Conservation (phyloP, 2,113 vertebrate species). For the Motacilla alba region DNA sequence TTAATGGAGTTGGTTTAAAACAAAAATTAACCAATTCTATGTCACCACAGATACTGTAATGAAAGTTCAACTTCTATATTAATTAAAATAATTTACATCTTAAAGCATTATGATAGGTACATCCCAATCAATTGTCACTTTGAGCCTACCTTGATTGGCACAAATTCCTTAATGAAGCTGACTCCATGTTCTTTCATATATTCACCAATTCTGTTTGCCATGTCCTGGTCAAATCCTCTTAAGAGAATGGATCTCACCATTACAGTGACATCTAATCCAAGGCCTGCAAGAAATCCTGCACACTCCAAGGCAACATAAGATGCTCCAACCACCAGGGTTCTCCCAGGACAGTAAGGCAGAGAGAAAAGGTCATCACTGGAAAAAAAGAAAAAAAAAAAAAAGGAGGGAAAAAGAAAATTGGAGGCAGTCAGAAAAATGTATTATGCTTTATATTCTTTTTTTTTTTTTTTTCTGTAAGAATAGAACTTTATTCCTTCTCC, state of each 20-base stretch:
- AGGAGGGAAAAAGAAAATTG: not conserved
- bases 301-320: slow-evolving; percentile 84
- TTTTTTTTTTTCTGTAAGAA: not conserved
- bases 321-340: slow-evolving; percentile 83
- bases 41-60: not conserved
- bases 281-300: slow-evolving; percentile 81
- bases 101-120: not conserved
- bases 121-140: not conserved
- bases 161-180: slow-evolving; percentile 73
- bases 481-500: not conserved
- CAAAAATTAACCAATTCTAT: not conserved
- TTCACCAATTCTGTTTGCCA: slow-evolving; percentile 79
- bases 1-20: not conserved
- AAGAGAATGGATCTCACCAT: slow-evolving; percentile 82
- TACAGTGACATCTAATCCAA: slow-evolving; percentile 81
- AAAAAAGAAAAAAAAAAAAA: not conserved
- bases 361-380: slow-evolving; percentile 85
- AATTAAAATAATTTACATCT: not conserved
- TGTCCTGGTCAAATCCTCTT: slow-evolving; percentile 82
- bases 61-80: not conserved
- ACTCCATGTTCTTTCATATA: slow-evolving; percentile 81
- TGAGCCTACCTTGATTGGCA: slow-evolving; percentile 77
- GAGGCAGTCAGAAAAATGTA: not conserved
- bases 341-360: slow-evolving; percentile 77
- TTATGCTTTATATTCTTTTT: not conserved